These are phyloP conservation scores for Grallaria varia DNA, from an alignment of 2,113 vertebrate genomes.

Conservation along the genomic window DNA sequence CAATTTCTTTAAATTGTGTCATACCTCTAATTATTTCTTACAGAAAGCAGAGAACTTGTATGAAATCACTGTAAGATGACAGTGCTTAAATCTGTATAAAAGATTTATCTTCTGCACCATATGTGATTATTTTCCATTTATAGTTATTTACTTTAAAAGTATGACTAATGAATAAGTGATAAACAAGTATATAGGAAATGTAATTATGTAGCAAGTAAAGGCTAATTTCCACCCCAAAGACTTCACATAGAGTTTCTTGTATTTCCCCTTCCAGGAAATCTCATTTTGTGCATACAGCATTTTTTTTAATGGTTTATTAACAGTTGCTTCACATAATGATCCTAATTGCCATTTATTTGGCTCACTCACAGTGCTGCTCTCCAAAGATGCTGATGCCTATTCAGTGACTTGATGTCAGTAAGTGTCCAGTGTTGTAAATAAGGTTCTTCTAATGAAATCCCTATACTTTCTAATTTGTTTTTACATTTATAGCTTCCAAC, in stretches of 20 bases:
- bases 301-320: background rate
- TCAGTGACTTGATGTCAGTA: background rate
- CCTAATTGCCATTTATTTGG: background rate
- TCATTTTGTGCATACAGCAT: background rate
- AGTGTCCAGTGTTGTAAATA: background rate
- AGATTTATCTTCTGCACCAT: background rate
- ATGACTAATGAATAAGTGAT: background rate
- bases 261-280: background rate
- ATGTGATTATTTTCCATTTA: background rate
- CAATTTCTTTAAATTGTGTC: background rate
- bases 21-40: background rate
- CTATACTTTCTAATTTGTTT: background rate
- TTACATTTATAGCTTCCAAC: rapidly evolving
- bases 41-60: too few species aligned
- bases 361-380: background rate
- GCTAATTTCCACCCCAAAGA: background rate
- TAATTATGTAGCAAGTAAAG: background rate
- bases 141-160: background rate
- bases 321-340: background rate
- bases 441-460: background rate
- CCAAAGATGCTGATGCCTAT: background rate
- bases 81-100: background rate
- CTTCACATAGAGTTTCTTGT: background rate
- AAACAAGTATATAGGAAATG: background rate
- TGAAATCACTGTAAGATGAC: background rate